Evolutionary conservation across 1,140 invertebrate genomes (phyloP).

Genomic region (Luehdorfia chinensis): DNA sequence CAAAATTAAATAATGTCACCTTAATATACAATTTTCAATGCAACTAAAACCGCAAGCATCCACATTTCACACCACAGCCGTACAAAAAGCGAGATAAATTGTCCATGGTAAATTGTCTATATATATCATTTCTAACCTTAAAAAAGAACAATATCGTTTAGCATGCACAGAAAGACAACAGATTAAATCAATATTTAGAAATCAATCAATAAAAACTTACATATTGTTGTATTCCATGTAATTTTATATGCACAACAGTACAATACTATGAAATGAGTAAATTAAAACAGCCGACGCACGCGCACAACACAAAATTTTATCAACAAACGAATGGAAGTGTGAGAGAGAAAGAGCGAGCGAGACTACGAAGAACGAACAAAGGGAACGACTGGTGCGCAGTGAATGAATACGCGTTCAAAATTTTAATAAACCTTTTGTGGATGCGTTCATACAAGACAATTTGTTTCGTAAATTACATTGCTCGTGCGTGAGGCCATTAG

Average conservation of each 20-base stretch:
- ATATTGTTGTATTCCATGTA: slow-evolving; percentile 20
- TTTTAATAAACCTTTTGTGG: too few relatives aligned
- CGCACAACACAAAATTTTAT: not conserved
- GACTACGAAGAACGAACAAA: slow-evolving; percentile 19
- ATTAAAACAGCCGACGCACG: slow-evolving; percentile 26
- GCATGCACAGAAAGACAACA: slow-evolving; percentile 23
- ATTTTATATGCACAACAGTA: slow-evolving; percentile 11
- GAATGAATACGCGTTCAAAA: not conserved
- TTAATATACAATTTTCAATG: too few relatives aligned
- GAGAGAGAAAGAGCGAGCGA: slow-evolving; percentile 5
- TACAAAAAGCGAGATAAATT: slow-evolving; percentile 28
- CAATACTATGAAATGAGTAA: slow-evolving; percentile 28
- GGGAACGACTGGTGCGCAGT: slow-evolving; percentile 10
- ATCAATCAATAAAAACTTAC: slow-evolving; percentile 25
- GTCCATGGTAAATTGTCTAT: slow-evolving; percentile 25
- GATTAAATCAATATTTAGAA: slow-evolving; percentile 23
- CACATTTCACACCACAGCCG: slow-evolving; percentile 17
- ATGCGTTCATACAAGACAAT: slow-evolving; percentile 13
- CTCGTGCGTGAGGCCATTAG: slow-evolving; percentile 21
- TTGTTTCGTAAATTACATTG: too few relatives aligned
- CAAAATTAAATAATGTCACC: too few relatives aligned
- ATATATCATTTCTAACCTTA: slow-evolving; percentile 22
- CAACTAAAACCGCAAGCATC: too few relatives aligned
- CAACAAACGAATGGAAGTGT: too few relatives aligned
- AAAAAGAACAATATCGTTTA: slow-evolving; percentile 30